Percentiles rank a stretch among this genome's conserved stretches.
Evolutionary conservation across 1,140 invertebrate genomes (phyloP).

Genomic region (Semibalanus balanoides): DNA sequence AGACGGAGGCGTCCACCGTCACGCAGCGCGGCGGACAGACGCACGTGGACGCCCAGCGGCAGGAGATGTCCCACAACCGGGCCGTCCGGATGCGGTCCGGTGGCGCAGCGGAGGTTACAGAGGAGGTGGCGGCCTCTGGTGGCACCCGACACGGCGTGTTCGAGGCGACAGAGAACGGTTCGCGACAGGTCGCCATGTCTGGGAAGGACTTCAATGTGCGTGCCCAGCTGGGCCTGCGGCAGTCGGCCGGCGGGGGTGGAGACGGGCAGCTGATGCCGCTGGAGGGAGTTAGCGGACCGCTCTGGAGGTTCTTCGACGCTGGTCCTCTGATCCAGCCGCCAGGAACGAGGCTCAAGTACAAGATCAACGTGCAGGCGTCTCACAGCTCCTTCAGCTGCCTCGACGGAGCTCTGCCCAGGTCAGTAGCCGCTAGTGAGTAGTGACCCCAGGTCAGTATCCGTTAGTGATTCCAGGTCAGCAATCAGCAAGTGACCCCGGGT

Average conservation of each 20-base stretch:
- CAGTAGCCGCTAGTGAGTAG: too few species aligned
- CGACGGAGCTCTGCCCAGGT: neutral
- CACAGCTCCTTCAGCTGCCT: neutral
- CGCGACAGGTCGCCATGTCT: neutral
- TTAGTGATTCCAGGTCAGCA: too few species aligned
- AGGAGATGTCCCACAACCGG: neutral
- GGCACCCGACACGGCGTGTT: neutral
- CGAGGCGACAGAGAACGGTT: neutral
- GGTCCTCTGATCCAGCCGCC: conserved; percentile 7
- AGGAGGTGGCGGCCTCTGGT: neutral
- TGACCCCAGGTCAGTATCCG: too few species aligned
- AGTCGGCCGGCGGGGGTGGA: neutral
- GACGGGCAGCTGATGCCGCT: neutral
- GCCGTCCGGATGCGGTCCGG: too few species aligned
- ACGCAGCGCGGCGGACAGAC: neutral
- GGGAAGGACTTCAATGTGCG: neutral
- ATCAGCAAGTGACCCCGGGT: too few species aligned
- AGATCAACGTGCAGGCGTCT: neutral
- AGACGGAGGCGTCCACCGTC: neutral
- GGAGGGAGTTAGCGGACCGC: neutral
- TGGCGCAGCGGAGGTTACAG: neutral
- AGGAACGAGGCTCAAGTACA: neutral
- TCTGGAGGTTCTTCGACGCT: conserved; percentile 8
- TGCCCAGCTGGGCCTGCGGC: neutral
- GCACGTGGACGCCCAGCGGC: neutral